These are phyloP conservation scores for Tichodroma muraria DNA, from an alignment of 2,113 vertebrate species.

Conservation along the genomic window DNA sequence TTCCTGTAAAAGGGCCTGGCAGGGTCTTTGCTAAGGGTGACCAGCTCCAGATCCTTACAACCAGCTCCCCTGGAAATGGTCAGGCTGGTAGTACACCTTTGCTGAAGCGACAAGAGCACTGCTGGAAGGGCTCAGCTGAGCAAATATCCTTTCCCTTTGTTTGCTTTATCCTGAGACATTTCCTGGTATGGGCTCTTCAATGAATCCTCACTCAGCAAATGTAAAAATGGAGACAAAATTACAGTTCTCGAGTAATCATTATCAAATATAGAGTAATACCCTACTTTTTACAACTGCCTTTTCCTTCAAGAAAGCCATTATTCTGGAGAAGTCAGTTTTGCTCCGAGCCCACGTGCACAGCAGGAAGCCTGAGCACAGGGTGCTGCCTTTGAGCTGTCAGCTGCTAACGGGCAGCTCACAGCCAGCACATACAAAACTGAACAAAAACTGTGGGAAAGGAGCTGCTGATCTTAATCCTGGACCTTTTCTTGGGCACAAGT, in stretches of 20 bases:
- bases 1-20: too few species aligned
- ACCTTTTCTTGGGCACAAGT: neutral
- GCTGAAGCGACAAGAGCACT: neutral
- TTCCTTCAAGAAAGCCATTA: neutral
- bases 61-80: neutral
- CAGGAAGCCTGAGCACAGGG: neutral
- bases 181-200: neutral
- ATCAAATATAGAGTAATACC: neutral
- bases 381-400: neutral
- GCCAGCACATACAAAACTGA: accelerated
- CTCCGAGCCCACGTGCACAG: neutral
- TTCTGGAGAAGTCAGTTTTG: neutral
- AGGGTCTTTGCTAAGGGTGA: neutral
- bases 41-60: neutral
- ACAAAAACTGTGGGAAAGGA: neutral
- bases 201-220: neutral
- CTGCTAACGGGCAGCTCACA: neutral
- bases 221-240: neutral
- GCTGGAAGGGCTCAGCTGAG: neutral
- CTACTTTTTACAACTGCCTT: neutral
- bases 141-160: neutral
- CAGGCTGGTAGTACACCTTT: neutral
- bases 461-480: neutral
- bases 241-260: neutral
- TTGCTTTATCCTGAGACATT: neutral